phyloP scores from a whole-genome alignment of 2,113 vertebrate genomes.

The Epinephelus moara region DNA sequence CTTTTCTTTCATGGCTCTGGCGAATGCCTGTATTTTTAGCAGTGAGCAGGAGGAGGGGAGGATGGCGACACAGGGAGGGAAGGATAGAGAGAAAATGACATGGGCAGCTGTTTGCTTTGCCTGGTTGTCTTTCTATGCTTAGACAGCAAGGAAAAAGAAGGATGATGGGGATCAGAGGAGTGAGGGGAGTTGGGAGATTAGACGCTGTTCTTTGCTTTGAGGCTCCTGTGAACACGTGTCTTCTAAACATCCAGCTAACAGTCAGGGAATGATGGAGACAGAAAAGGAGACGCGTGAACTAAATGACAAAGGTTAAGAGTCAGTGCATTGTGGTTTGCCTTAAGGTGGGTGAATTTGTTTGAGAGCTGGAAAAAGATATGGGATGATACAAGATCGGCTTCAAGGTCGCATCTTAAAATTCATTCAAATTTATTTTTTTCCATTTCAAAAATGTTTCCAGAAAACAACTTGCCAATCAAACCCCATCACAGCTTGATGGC shows the following conservation, averaged over 20 bases:
- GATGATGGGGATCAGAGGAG: slow-evolving; percentile 15
- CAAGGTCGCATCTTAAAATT: slow-evolving; percentile 34
- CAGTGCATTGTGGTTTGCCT: slow-evolving; percentile 28
- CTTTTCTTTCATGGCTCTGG: slow-evolving; percentile 33
- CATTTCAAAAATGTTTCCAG: slow-evolving; percentile 1
- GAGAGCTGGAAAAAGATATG: slow-evolving; percentile 19
- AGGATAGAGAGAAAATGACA: not conserved
- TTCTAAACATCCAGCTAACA: slow-evolving; percentile 47
- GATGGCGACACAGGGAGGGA: slow-evolving; percentile 1
- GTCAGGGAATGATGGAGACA: slow-evolving; percentile 27
- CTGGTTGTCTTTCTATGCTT: slow-evolving; percentile 20
- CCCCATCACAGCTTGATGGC: not conserved
- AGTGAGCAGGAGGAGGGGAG: slow-evolving; percentile 10
- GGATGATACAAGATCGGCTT: slow-evolving; percentile 32
- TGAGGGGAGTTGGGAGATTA: slow-evolving; percentile 23
- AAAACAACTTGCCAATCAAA: slow-evolving; percentile 55
- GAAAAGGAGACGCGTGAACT: slow-evolving; percentile 14
- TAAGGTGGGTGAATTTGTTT: not conserved
- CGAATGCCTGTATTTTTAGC: slow-evolving; percentile 50
- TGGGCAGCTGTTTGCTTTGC: slow-evolving; percentile 6
- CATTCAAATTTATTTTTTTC: not conserved
- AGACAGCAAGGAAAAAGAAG: slow-evolving; percentile 23
- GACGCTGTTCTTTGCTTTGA: slow-evolving; percentile 37
- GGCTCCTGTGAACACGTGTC: slow-evolving; percentile 37
- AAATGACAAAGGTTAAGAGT: slow-evolving; percentile 41